phyloP scores from a whole-genome alignment of 2,113 vertebrate species.

The Struthio camelus region DNA sequence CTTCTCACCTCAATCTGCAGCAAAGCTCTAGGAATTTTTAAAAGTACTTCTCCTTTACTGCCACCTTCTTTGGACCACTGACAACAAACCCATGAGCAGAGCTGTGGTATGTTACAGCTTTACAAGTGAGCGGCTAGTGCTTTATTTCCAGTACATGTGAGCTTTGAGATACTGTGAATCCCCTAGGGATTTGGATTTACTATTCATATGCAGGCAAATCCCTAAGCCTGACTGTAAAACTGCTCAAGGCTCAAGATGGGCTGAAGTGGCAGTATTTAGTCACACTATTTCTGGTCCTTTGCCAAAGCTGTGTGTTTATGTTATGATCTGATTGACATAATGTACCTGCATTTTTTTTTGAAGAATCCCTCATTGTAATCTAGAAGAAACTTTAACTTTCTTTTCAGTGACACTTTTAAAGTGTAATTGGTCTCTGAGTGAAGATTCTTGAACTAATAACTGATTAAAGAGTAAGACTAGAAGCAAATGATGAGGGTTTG shows the following conservation, averaged over 20 bases:
- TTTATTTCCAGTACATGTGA: slow-evolving; percentile 26
- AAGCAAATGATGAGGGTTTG: neutral
- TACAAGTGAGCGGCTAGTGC: neutral
- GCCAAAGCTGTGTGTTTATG: neutral
- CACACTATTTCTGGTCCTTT: neutral
- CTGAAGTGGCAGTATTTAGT: slow-evolving; percentile 29
- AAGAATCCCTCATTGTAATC: neutral
- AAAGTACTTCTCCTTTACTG: neutral
- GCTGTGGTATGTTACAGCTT: neutral
- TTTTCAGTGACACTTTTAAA: too few relatives aligned
- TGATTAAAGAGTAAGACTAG: neutral
- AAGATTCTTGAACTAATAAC: neutral
- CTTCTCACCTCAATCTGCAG: neutral
- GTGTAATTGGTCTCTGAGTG: neutral
- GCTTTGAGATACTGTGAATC: slow-evolving; percentile 32
- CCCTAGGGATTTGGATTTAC: slow-evolving; percentile 52
- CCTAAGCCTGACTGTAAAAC: slow-evolving; percentile 30
- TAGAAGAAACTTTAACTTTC: neutral
- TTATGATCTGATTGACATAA: neutral
- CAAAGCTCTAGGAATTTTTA: neutral
- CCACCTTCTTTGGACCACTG: neutral
- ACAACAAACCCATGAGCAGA: neutral
- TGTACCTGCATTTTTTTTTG: neutral
- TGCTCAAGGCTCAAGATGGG: slow-evolving; percentile 4
- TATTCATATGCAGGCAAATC: slow-evolving; percentile 48